These are phyloP conservation scores for Nomada lathburiana DNA, from an alignment of 2,888 invertebrate genomes.

Conservation along the genomic window DNA sequence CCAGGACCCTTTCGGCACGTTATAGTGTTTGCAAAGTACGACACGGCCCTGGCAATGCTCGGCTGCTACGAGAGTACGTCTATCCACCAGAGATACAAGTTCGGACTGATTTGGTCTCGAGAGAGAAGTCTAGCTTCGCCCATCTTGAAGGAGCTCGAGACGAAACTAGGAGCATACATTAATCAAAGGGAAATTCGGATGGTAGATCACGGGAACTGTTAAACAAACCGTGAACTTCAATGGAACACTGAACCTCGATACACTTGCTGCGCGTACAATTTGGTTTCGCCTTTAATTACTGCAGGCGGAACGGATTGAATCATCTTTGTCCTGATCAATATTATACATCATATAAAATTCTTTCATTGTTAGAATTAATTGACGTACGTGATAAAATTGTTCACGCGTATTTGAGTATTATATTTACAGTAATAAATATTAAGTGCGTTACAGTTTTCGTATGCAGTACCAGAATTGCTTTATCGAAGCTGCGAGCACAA, in stretches of 20 bases:
- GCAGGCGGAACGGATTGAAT: background rate
- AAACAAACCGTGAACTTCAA: slow-evolving; percentile 56
- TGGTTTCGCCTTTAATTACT: slow-evolving; percentile 2
- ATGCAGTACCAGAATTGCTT: too few relatives aligned
- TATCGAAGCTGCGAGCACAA: background rate
- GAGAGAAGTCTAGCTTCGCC: slow-evolving; percentile 53
- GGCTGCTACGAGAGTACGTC: slow-evolving; percentile 56
- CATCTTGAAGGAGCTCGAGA: slow-evolving; percentile 60
- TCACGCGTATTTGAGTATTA: too few relatives aligned
- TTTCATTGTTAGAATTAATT: background rate
- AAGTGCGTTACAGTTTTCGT: too few relatives aligned
- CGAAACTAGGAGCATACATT: slow-evolving; percentile 60
- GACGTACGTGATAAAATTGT: too few relatives aligned
- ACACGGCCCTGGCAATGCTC: slow-evolving; percentile 61
- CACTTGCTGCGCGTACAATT: slow-evolving; percentile 1
- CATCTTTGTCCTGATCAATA: background rate
- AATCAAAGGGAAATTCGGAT: slow-evolving; percentile 57
- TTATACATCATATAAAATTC: background rate
- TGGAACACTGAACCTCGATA: slow-evolving; percentile 1
- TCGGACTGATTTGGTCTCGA: slow-evolving; percentile 73
- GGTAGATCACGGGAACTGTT: slow-evolving; percentile 62
- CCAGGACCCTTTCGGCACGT: slow-evolving; percentile 68
- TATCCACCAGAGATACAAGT: slow-evolving; percentile 57
- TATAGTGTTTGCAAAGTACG: slow-evolving; percentile 57
- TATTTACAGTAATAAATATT: too few relatives aligned